phyloP scores from a whole-genome alignment of 2,113 vertebrate species.

The Cisticola juncidis region DNA sequence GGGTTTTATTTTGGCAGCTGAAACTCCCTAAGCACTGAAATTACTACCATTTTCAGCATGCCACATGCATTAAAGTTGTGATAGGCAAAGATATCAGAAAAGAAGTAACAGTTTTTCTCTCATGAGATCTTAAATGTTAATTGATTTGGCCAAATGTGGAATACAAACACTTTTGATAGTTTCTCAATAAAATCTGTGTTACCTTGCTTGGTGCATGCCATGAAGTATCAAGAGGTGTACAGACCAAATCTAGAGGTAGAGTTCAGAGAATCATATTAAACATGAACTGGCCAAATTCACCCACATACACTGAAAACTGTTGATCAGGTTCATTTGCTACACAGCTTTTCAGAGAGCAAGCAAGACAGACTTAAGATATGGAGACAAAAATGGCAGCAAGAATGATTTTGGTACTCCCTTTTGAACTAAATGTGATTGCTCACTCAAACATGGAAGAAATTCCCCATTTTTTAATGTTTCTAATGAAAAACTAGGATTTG shows the following conservation, averaged over 20 bases:
- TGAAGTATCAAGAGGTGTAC: neutral
- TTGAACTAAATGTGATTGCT: neutral
- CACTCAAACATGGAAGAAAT: neutral
- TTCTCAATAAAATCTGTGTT: neutral
- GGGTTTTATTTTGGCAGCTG: conserved; percentile 20
- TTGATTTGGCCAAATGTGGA: neutral
- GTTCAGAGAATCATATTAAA: neutral
- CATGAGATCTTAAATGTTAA: neutral
- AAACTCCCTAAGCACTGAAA: neutral
- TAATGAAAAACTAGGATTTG: neutral
- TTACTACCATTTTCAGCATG: neutral
- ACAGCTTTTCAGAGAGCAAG: neutral
- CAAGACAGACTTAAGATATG: neutral
- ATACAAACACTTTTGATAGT: neutral
- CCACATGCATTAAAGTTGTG: neutral
- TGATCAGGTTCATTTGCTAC: neutral
- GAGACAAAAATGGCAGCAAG: neutral
- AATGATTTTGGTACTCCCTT: neutral
- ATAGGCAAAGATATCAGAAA: neutral
- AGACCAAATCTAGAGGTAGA: neutral
- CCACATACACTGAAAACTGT: neutral
- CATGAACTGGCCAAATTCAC: fast-evolving
- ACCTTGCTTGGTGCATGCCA: neutral
- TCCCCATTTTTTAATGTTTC: neutral
- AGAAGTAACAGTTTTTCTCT: neutral